Base-by-base conservation (phyloP, 1,140 invertebrate species). In the Cecropterus lyciades region DNA sequence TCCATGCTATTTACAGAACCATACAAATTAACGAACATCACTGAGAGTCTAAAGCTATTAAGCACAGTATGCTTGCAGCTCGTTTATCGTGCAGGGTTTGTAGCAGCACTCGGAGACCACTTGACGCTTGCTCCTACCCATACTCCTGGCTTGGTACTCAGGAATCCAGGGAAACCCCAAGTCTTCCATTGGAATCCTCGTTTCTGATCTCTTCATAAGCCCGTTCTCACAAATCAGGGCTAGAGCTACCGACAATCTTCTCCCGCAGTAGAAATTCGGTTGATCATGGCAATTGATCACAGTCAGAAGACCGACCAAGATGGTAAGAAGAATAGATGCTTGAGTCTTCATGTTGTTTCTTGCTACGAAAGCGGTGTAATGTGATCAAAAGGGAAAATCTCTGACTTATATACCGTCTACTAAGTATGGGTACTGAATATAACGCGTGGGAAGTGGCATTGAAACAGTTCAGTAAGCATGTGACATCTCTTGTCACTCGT, bases 51-150 rank as follows among this genome's bases (percentile, higher is more conserved):
- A 33, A 33, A 33, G 6, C 9, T 33, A 49, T 30, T 16, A n/a
- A 20, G 16, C 56, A 42, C 70, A 72, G 27, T 72, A 72, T 15
- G 55, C 55, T 3, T 42, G 9, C 9, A 69, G 24, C 11, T 69
- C 70, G 27, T 65, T 62, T 6, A 49, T 59, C 0, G 42, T 45
- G 24, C 66, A 72, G 8, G 62, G 66, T 27, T 76, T 76, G 7
- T 63, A 56, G 27, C 73, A 76, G 59, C 73, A 76, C 37, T 76
- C 74, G 3, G 65, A 49, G 4, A 69, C 71, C 3, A 73, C 66
- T 37, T 73, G 67, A 7, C 73, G 62, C 52, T 75, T 78, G n/a
- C 48, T 65, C 16, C 70, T 64, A 20, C 56, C 46, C 9, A 75
- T 30, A 27, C 55, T 48, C 8, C 27, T 60, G 9, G 74, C 75